A percentile compares a stretch with the other conserved stretches of the same genome.
phyloP scores from a whole-genome alignment of 1,140 invertebrate genomes.

The Alviniconcha marisindica region DNA sequence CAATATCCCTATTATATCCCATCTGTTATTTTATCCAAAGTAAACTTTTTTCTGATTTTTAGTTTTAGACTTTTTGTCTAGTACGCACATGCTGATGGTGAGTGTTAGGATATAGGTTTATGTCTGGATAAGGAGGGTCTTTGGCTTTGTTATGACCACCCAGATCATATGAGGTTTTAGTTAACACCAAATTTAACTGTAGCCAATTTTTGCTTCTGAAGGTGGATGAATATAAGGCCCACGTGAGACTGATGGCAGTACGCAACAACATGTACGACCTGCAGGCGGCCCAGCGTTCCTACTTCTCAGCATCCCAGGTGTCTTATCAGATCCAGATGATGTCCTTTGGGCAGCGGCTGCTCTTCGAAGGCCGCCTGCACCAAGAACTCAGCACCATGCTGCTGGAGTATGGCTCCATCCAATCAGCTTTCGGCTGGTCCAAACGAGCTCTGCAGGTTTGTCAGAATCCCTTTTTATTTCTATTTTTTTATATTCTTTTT shows the following conservation, averaged over 20 bases:
- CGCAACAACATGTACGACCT: slow-evolving; percentile 67
- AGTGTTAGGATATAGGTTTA: too few relatives aligned
- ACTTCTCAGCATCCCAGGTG: slow-evolving; percentile 62
- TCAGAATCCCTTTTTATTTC: too few relatives aligned
- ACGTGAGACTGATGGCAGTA: slow-evolving; percentile 67
- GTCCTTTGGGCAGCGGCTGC: slow-evolving; percentile 68
- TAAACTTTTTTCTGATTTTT: too few relatives aligned
- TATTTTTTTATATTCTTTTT: too few relatives aligned
- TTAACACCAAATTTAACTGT: too few relatives aligned
- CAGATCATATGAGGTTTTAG: too few relatives aligned
- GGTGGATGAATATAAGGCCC: slow-evolving; percentile 65
- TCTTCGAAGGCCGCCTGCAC: slow-evolving; percentile 61
- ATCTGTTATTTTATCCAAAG: too few relatives aligned
- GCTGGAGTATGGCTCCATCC: slow-evolving; percentile 67
- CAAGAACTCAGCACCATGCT: slow-evolving; percentile 63
- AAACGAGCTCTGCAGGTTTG: slow-evolving; percentile 66
- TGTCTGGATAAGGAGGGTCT: too few relatives aligned
- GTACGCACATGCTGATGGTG: too few relatives aligned
- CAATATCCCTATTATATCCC: too few relatives aligned
- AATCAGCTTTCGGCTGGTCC: slow-evolving; percentile 61
- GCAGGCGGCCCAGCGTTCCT: slow-evolving; percentile 56
- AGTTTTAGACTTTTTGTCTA: too few relatives aligned
- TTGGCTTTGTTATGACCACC: too few relatives aligned
- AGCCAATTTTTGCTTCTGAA: neutral
- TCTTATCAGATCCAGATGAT: slow-evolving; percentile 69